A percentile compares a stretch with the other conserved stretches of the same genome.
phyloP scores from a whole-genome alignment of 2,113 vertebrate species.

The Scalopus aquaticus region DNA sequence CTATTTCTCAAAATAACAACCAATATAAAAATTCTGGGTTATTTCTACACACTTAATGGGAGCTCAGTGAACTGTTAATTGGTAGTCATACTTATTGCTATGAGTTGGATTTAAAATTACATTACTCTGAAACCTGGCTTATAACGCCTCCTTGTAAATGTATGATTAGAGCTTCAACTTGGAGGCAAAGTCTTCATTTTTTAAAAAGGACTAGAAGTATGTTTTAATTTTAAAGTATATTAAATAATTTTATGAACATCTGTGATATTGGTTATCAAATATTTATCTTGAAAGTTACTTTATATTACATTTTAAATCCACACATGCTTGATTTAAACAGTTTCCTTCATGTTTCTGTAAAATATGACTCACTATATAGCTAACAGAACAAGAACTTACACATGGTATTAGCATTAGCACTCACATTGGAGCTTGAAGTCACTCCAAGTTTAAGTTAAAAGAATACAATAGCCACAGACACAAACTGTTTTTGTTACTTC shows the following conservation, averaged over 20 bases:
- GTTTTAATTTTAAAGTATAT: constrained; percentile 25
- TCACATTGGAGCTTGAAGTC: not conserved
- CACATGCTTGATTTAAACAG: not conserved
- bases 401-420: too few relatives aligned
- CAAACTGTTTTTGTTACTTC: not conserved
- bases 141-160: not conserved
- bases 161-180: constrained; percentile 22
- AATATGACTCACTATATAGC: not conserved
- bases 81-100: not conserved
- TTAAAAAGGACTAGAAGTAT: not conserved
- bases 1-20: not conserved
- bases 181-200: not conserved
- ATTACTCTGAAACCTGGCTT: constrained; percentile 21
- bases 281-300: not conserved
- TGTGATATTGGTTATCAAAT: not conserved
- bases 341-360: not conserved
- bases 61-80: not conserved
- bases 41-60: not conserved
- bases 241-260: not conserved
- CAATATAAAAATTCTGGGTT: not conserved
- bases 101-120: constrained; percentile 30
- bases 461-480: not conserved
- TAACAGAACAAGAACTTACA: not conserved
- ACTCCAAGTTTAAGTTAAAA: constrained; percentile 22
- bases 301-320: not conserved